phyloP scores from a whole-genome alignment of 2,113 vertebrate genomes.

The Zapornia atra region DNA sequence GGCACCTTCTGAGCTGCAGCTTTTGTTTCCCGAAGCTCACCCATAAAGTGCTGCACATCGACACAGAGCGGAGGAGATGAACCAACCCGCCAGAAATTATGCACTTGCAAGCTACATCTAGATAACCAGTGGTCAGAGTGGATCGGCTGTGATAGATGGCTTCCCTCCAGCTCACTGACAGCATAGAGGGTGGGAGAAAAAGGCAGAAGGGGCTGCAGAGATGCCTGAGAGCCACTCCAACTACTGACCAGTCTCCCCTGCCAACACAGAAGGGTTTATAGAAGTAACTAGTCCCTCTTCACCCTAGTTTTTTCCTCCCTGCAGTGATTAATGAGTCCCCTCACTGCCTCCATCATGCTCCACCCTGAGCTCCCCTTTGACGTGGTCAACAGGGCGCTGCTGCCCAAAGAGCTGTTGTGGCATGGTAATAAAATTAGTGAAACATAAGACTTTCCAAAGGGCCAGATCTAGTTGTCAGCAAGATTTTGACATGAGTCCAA shows the following conservation, averaged over 20 bases:
- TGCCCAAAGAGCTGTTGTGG: background rate
- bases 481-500: background rate
- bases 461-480: background rate
- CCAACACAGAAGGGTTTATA: background rate
- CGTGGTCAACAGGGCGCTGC: background rate
- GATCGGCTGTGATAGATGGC: background rate
- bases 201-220: background rate
- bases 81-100: background rate
- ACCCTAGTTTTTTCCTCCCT: background rate
- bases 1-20: background rate
- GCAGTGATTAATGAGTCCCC: background rate
- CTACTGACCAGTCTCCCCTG: rapidly evolving
- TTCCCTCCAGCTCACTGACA: background rate
- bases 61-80: background rate
- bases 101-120: background rate
- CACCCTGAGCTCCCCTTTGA: background rate
- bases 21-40: background rate
- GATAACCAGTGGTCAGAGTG: background rate
- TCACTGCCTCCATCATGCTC: background rate
- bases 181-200: background rate
- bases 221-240: background rate
- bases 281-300: background rate
- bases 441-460: background rate
- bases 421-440: background rate
- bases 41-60: rapidly evolving